Evolutionary conservation across 2,888 invertebrate species (phyloP).

Genomic region (Argyresthia goedartella): DNA sequence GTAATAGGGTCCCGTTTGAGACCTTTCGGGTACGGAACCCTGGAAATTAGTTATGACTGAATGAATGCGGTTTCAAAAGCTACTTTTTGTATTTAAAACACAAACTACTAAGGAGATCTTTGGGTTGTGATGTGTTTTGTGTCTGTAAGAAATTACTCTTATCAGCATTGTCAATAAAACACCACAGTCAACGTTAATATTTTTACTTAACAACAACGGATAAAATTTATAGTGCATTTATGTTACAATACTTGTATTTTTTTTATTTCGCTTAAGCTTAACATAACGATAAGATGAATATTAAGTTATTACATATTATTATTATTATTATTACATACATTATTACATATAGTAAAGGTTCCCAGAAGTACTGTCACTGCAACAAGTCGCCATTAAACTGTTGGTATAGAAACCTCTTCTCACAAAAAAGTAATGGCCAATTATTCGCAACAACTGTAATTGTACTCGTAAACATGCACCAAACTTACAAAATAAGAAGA

Average conservation of each 20-base stretch:
- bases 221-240: background rate
- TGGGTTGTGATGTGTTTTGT: too few species aligned
- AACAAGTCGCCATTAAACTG: constrained; percentile 54
- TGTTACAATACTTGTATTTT: too few species aligned
- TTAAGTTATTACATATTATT: background rate
- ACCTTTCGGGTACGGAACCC: too few species aligned
- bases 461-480: constrained; percentile 2
- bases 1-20: too few species aligned
- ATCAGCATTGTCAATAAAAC: too few species aligned
- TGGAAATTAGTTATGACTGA: too few species aligned
- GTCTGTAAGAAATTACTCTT: too few species aligned
- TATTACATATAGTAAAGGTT: constrained; percentile 6
- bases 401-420: too few species aligned
- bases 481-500: background rate
- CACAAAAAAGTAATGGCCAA: constrained; percentile 40
- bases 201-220: constrained; percentile 2
- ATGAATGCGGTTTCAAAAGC: too few species aligned
- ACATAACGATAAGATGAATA: background rate
- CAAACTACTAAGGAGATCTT: too few species aligned
- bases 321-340: background rate
- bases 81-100: too few species aligned
- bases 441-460: constrained; percentile 51
- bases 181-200: background rate
- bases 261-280: too few species aligned
- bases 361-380: constrained; percentile 42